Base-by-base conservation (phyloP, 2,888 invertebrate species). In the Pseudococcus longispinus region DNA sequence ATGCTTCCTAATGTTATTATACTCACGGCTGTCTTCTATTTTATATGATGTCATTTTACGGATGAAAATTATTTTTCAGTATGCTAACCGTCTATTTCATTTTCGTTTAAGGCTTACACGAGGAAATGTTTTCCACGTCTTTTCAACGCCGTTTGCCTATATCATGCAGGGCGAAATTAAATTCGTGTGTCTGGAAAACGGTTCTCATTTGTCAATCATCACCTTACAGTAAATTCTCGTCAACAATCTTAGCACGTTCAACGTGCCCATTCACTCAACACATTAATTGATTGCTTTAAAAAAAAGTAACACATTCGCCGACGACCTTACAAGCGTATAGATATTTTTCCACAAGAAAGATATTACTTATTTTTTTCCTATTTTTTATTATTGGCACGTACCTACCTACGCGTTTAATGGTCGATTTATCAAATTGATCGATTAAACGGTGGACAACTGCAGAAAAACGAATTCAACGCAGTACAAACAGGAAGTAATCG, bases 171-270 rank as follows among this genome's bases (percentile, higher is more conserved):
- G 23, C 23, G 60, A 60, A 60, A 60, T 60, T 60, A 60, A 60
- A 60, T 60, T 60, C 60, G 60, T 60, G 60, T 60, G 60, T 60
- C 60, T 60, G 23, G 23, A 60, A 60, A 60, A 60, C 60, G 60
- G 60, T 60, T 60, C 60, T 60, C 60, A 60, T 60, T 60, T 23
- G 60, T 60, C 60, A 60, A 60, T 60, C 60, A 60, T 60, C 60
- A 60, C 60, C 13, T 60, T 23, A 23, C 23, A 60, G 23, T 60
- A 60, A 9, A 60, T 60, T n/a, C 60, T 60, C 20, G 60, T 60
- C 60, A 60, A 60, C 60, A 60, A 60, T 60, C 60, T 60, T 60
- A 60, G 60, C 60, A 60, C 60, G 60, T 60, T 60, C 60, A 60
- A 5, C 60, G 60, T 60, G 60, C 23, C 23, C 60, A 60, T 60